A percentile compares a stretch with the other conserved stretches of the same genome.
Evolutionary conservation across 2,113 vertebrate species (phyloP).

Genomic region (Agelaius tricolor): DNA sequence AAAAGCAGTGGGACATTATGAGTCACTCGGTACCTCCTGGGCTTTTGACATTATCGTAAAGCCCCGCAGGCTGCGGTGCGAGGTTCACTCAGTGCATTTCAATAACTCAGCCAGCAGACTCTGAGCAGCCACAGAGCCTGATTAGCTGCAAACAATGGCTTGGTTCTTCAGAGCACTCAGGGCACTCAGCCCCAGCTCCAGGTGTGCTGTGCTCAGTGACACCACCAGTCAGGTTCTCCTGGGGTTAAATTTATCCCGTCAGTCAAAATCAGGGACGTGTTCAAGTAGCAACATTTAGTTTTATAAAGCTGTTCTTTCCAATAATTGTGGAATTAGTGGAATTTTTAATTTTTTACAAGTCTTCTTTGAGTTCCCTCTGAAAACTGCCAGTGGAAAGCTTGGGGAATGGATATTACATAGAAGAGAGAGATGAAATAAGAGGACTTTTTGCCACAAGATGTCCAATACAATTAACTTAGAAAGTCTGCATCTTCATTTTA

Average conservation of each 20-base stretch:
- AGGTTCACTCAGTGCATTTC: constrained; percentile 11
- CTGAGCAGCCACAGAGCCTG: background rate
- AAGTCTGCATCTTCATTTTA: background rate
- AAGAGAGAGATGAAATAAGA: background rate
- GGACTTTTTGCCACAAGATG: background rate
- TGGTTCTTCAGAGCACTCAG: background rate
- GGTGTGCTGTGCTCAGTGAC: constrained; percentile 12
- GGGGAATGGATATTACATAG: background rate
- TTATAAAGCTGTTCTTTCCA: background rate
- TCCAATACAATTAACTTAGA: background rate
- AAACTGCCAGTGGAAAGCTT: background rate
- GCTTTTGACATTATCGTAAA: constrained; percentile 60
- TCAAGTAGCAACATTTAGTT: background rate
- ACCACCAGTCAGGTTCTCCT: background rate
- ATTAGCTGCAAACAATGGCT: constrained; percentile 5
- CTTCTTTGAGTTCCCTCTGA: background rate
- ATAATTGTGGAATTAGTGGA: background rate
- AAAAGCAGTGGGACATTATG: constrained; percentile 68
- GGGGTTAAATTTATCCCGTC: background rate
- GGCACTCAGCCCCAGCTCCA: background rate
- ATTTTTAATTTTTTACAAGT: background rate
- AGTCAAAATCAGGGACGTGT: background rate
- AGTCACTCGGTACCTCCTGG: constrained; percentile 70
- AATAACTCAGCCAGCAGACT: background rate
- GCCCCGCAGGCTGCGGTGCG: background rate